Conservation (phyloP, 53 echinoderm and acorn worm species). For the Zoroaster sp. region DNA sequence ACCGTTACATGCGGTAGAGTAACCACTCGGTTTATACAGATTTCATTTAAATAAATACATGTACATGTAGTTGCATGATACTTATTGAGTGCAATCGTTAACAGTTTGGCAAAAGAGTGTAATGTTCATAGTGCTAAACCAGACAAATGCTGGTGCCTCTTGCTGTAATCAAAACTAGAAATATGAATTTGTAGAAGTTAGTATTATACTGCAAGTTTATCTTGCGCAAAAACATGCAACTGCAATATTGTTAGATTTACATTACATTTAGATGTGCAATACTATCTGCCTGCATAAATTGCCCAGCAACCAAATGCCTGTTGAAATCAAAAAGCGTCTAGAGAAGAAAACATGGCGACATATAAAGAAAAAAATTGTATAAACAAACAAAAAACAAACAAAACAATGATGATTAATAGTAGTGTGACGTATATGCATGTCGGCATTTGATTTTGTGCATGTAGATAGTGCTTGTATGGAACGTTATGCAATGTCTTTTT, state of each 20-base stretch:
- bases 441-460: neutral
- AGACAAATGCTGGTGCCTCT: no score
- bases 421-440: neutral
- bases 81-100: neutral
- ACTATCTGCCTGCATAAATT: neutral
- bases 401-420: no score
- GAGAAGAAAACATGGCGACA: neutral
- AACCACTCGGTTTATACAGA: neutral
- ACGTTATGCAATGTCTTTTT: constrained; percentile 50
- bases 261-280: neutral
- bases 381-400: no score
- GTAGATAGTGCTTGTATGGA: neutral
- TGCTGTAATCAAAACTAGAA: no score
- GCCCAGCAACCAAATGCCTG: neutral
- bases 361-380: neutral
- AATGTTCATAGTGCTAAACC: neutral
- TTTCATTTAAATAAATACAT: no score
- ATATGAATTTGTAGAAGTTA: no score
- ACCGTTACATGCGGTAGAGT: neutral
- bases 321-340: neutral
- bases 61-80: neutral
- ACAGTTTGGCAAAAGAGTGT: neutral
- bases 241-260: neutral
- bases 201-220: no score
- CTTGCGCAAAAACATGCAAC: neutral